Evolutionary conservation across 2,113 vertebrate species (phyloP), one percentile per base, ranked within the genome.

Genomic region (Saimiri boliviensis): DNA sequence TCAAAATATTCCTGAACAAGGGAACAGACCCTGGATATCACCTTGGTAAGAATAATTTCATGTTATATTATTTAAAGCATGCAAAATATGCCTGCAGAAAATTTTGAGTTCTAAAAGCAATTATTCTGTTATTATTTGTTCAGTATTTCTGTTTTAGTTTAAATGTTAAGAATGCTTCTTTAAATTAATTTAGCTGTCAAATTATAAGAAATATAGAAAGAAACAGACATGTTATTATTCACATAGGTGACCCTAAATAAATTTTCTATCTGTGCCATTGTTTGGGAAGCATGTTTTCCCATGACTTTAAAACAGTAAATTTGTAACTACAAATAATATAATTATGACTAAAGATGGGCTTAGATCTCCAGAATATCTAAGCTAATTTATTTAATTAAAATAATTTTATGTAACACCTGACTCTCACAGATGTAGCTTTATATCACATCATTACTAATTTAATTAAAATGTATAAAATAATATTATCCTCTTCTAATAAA

Each of bases 51-150:
- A 96, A 12, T 45, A 73, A 96, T 98, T 98, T 95, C 86, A 97
- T 89, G 97, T 98, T 77, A 86, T 14, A 76, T 52, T 14, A 20
- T 89, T 95, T 96, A 86, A 45, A 86, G 93, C 85, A 92, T 95
- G 91, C 1, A 97, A 98, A 98, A 95, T 8, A 92, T 89, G 68
- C 56, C 60, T 96, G 0, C 6, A 86, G 95, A 71, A 19, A 97
- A 94, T 52, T 96, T 37, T 25, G 79, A 93, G 70, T 63, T 74
- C 30, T n/a, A 79, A 97, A 98, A 98, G 32, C 17, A 93, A 97
- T 97, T 95, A 86, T 96, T 96, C 13, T 96, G 42, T 91, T 97
- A 89, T 91, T 32, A 40, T 97, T 97, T 97, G 23, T 93, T 96
- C 58, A 87, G 16, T 32, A 82, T 91, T 52, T 52, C 98, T 97